A percentile compares a stretch with the other conserved stretches of the same genome.
phyloP scores from a whole-genome alignment of 1,140 invertebrate genomes.

The Muscidifurax raptorellus region DNA sequence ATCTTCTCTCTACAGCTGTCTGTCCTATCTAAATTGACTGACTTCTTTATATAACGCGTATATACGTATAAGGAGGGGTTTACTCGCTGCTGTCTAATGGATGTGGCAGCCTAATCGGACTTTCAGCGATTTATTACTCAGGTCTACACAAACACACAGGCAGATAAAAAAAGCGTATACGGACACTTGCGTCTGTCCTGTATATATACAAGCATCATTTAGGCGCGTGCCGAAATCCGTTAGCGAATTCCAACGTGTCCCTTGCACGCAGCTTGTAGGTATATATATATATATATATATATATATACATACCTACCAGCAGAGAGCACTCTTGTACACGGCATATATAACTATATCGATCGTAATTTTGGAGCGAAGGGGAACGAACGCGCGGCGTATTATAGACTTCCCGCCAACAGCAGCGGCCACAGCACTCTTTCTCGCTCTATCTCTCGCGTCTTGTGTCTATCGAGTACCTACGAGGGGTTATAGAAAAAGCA shows the following conservation, averaged over 20 bases:
- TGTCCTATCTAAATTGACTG: no score
- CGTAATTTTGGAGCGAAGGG: slow-evolving; percentile 22
- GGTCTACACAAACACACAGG: no score
- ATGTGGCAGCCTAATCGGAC: no score
- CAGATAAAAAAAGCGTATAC: no score
- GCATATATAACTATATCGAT: background rate
- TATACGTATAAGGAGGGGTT: no score
- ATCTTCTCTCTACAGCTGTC: no score
- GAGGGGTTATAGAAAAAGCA: slow-evolving; percentile 10
- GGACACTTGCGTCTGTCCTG: background rate
- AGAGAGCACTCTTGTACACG: background rate
- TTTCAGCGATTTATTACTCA: no score
- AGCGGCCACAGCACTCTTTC: background rate
- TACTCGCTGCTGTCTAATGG: no score
- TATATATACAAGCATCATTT: background rate
- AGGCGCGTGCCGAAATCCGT: slow-evolving; percentile 3
- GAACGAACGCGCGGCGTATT: slow-evolving; percentile 17
- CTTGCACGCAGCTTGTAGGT: background rate
- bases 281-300: no score
- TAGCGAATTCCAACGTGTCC: background rate
- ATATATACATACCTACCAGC: background rate
- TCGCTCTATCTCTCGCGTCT: background rate
- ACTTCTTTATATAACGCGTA: no score
- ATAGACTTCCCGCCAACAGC: slow-evolving; percentile 18
- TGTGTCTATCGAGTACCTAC: slow-evolving; percentile 36